These are phyloP conservation scores for Hermaeophaga mercurialis DNA, from an alignment of 2,888 invertebrate species.

Conservation along the genomic window DNA sequence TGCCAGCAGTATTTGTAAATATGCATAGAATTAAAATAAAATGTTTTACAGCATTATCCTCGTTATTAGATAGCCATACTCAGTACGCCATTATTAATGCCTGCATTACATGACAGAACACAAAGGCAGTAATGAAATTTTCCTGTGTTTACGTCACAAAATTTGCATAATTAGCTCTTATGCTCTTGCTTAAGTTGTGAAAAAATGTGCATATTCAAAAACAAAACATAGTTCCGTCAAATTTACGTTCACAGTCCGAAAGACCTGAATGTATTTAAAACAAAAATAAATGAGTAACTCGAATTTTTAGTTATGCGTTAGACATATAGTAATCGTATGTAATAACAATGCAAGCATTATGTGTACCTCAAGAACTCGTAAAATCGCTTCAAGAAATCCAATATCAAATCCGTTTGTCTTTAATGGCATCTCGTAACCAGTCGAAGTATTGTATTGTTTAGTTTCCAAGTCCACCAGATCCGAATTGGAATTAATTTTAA, in stretches of 20 bases:
- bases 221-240: background rate
- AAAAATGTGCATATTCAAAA: background rate
- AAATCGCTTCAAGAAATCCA: constrained; percentile 4
- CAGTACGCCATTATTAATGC: background rate
- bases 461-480: background rate
- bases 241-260: background rate
- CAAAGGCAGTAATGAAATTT: background rate
- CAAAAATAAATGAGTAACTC: too few species aligned
- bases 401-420: constrained; percentile 3
- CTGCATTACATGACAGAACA: background rate
- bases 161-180: background rate
- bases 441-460: constrained; percentile 2
- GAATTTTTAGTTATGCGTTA: too few species aligned
- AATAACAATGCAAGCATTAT: background rate
- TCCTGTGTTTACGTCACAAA: constrained; percentile 2
- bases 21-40: too few species aligned
- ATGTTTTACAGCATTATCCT: too few species aligned
- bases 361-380: background rate
- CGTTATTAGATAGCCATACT: too few species aligned
- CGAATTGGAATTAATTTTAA: too few species aligned
- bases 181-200: background rate
- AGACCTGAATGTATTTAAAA: too few species aligned
- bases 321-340: too few species aligned
- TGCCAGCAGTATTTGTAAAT: too few species aligned
- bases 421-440: background rate